phyloP scores from a whole-genome alignment of 2,113 vertebrate genomes.

The Mystacornis crossleyi region DNA sequence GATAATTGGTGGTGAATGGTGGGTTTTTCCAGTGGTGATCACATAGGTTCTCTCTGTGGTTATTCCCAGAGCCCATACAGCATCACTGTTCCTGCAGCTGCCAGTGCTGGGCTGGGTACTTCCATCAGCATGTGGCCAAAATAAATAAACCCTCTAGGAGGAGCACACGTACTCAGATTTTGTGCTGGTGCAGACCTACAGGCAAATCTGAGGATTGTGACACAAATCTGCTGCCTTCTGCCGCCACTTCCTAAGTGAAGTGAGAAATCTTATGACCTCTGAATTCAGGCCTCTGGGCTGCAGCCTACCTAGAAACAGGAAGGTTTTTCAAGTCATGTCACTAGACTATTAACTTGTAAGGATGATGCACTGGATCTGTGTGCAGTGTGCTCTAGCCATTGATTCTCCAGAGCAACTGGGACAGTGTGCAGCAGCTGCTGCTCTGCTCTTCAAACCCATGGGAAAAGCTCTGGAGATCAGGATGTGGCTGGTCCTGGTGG shows the following conservation, averaged over 20 bases:
- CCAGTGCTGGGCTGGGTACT: not conserved
- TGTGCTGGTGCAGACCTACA: not conserved
- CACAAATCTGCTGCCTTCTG: not conserved
- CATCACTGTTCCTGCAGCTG: not conserved
- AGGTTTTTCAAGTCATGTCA: not conserved
- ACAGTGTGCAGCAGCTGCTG: rapidly evolving
- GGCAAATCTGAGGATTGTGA: not conserved
- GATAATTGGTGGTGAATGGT: constrained; percentile 21
- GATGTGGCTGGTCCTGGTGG: not conserved
- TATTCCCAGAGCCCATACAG: not conserved
- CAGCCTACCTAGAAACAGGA: not conserved
- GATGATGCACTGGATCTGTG: not conserved
- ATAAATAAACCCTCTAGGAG: not conserved
- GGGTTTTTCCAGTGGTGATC: constrained; percentile 5
- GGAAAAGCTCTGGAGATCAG: not conserved
- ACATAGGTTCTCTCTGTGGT: not conserved
- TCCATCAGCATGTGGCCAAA: not conserved
- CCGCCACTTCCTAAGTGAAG: not conserved
- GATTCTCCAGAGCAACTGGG: not conserved
- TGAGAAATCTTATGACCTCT: not conserved
- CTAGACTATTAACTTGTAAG: not conserved
- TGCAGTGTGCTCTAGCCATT: not conserved
- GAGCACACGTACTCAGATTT: not conserved
- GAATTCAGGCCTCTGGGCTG: not conserved
- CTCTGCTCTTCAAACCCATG: rapidly evolving